phyloP scores from a whole-genome alignment of 2,113 vertebrate species.

The Ondatra zibethicus region DNA sequence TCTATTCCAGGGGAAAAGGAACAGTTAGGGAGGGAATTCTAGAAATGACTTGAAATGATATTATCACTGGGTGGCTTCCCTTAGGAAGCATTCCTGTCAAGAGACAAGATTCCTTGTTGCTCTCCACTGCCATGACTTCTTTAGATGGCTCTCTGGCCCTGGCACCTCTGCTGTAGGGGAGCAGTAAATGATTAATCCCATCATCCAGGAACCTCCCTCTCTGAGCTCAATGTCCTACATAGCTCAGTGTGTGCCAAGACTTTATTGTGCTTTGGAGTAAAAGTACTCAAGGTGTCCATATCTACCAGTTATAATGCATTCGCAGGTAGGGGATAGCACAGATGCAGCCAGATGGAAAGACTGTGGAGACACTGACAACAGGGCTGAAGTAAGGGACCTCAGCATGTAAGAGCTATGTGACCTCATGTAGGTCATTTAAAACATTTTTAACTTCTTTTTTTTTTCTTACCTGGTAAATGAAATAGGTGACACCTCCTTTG shows the following conservation, averaged over 20 bases:
- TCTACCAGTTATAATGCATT: background rate
- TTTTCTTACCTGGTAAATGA: slow-evolving; percentile 15
- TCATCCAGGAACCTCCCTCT: slow-evolving; percentile 12
- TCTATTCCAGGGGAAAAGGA: background rate
- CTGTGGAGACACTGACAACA: background rate
- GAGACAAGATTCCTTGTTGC: background rate
- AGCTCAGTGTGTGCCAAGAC: background rate
- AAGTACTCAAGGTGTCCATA: background rate
- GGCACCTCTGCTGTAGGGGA: background rate
- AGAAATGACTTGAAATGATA: slow-evolving; percentile 7
- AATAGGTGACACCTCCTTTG: background rate
- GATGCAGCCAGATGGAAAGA: background rate
- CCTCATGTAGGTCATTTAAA: background rate
- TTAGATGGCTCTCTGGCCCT: background rate
- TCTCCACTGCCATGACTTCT: background rate
- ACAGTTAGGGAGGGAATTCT: background rate
- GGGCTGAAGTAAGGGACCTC: background rate
- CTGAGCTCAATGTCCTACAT: background rate
- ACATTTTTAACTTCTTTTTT: background rate
- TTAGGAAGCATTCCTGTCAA: background rate
- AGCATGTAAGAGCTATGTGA: background rate
- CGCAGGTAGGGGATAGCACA: background rate
- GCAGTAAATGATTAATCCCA: background rate
- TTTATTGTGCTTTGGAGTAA: slow-evolving; percentile 29
- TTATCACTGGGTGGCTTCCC: background rate